These are phyloP conservation scores for Alcedo quadribrachys DNA, from an alignment of 2,797 vertebrate species.

Conservation along the genomic window DNA sequence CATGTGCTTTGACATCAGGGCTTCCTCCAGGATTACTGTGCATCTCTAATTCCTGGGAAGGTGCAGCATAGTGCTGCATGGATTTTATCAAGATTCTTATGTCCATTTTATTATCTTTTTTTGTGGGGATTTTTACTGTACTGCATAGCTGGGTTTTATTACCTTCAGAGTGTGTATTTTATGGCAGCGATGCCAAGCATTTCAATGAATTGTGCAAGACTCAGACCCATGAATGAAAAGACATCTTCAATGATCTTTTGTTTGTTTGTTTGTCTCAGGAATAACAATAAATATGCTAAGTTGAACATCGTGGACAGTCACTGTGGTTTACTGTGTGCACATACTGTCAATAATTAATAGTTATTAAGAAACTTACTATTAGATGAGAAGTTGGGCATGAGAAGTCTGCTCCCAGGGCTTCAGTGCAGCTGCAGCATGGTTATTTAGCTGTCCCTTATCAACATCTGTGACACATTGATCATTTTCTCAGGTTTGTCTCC, in stretches of 20 bases:
- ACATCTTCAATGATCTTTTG: not conserved
- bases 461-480: not conserved
- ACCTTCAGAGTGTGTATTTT: constrained; percentile 46
- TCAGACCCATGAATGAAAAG: constrained; percentile 4
- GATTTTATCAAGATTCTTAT: constrained; percentile 58
- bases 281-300: constrained; percentile 11
- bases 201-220: constrained; percentile 52
- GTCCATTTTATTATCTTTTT: constrained; percentile 60
- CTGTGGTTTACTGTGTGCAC: not conserved
- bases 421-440: not conserved
- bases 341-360: not conserved
- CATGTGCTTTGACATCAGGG: not conserved
- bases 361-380: not conserved
- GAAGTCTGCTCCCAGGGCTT: not conserved
- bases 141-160: constrained; percentile 48
- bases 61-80: not conserved
- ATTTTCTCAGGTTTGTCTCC: not conserved
- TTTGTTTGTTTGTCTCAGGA: not conserved
- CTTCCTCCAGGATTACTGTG: not conserved
- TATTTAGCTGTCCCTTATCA: not conserved
- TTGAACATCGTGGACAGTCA: not conserved
- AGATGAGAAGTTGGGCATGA: not conserved
- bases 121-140: constrained; percentile 55
- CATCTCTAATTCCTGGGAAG: not conserved
- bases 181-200: constrained; percentile 41